These are phyloP conservation scores for Pangasius sanitwongsei DNA, from an alignment of 2,797 vertebrate species.

Conservation along the genomic window DNA sequence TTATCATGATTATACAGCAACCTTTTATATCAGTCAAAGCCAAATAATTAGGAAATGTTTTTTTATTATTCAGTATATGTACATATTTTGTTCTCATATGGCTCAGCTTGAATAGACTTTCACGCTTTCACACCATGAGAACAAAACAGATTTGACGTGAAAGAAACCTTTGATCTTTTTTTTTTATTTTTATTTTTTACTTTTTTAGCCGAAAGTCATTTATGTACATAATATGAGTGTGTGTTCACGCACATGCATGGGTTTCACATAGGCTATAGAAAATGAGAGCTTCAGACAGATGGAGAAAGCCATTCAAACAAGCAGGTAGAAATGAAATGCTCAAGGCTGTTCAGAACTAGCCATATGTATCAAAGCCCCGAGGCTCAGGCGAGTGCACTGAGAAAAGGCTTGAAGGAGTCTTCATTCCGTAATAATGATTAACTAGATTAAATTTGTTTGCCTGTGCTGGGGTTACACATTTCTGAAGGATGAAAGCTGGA, in stretches of 20 bases:
- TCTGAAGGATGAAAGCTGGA: slow-evolving; percentile 17
- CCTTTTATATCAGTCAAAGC: not conserved
- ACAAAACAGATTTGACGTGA: not conserved
- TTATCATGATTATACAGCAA: not conserved
- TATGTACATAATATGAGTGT: not conserved
- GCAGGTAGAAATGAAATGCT: not conserved
- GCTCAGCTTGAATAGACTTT: not conserved
- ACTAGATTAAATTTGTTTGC: not conserved
- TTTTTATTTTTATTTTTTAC: too few species aligned
- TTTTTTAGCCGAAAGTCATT: not conserved
- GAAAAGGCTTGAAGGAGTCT: not conserved
- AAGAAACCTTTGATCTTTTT: not conserved
- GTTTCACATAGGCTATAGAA: not conserved
- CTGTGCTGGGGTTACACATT: not conserved
- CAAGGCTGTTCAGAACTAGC: not conserved
- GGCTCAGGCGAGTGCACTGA: not conserved
- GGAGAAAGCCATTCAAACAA: not conserved
- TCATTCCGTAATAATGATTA: not conserved
- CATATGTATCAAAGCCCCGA: not conserved
- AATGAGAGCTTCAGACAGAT: not conserved
- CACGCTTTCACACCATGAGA: not conserved
- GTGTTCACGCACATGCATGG: not conserved
- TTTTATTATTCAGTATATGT: not conserved
- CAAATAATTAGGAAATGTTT: not conserved
- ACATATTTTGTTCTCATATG: not conserved